A percentile compares a stretch with the other conserved stretches of the same genome.
Evolutionary conservation across 2,888 invertebrate genomes (phyloP).

Genomic region (Polydesmus complanatus): DNA sequence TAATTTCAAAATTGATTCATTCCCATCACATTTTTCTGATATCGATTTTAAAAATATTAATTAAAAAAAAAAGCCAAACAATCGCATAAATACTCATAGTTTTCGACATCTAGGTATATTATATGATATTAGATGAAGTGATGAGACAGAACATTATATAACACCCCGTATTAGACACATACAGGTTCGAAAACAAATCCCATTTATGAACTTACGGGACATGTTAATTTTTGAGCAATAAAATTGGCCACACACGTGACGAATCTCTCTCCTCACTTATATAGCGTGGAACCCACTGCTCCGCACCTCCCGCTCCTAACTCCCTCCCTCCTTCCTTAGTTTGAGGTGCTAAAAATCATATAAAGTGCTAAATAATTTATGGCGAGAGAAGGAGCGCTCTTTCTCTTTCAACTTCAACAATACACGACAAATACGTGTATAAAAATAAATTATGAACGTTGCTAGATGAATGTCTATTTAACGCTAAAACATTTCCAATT

Average conservation of each 20-base stretch:
- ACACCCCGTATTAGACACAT: no score
- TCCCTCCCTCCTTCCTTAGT: no score
- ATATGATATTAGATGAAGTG: neutral
- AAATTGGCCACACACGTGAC: neutral
- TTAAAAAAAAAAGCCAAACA: neutral
- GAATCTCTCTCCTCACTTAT: neutral
- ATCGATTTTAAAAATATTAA: no score
- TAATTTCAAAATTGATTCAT: no score
- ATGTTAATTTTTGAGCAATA: neutral
- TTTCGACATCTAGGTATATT: neutral
- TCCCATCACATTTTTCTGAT: no score
- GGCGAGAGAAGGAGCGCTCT: no score
- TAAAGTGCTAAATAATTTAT: neutral
- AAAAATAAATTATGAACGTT: no score
- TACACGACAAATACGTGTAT: neutral
- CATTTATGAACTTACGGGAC: neutral
- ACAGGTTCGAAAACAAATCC: neutral
- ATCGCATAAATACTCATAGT: neutral
- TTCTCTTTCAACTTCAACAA: neutral
- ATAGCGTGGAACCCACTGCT: no score
- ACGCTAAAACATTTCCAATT: no score
- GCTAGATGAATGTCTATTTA: no score
- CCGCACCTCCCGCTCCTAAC: no score
- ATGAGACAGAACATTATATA: neutral
- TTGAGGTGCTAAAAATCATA: neutral